Evolutionary conservation across 2,888 invertebrate species (phyloP).

Genomic region (Germaria angustata): DNA sequence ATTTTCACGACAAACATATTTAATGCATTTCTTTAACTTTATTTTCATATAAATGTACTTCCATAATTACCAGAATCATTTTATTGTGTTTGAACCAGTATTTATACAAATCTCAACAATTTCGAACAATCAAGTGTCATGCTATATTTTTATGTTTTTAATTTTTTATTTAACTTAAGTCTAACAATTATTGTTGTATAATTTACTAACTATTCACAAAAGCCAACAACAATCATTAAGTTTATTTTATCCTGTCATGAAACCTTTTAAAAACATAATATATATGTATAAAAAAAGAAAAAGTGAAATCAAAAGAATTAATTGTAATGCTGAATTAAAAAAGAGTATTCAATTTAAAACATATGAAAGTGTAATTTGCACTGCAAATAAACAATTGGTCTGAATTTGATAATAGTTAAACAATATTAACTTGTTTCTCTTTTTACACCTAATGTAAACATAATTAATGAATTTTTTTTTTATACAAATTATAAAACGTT

Average conservation of each 20-base stretch:
- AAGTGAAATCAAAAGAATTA: constrained; percentile 45
- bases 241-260: constrained; percentile 11
- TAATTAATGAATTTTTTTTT: constrained; percentile 60
- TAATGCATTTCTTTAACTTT: constrained; percentile 27
- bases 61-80: constrained; percentile 34
- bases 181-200: constrained; percentile 43
- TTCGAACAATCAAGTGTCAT: constrained; percentile 63
- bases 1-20: constrained; percentile 6
- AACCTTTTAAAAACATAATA: constrained; percentile 17
- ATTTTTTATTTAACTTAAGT: constrained; percentile 30
- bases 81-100: constrained; percentile 46
- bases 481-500: constrained; percentile 13
- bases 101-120: constrained; percentile 36
- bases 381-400: constrained; percentile 59
- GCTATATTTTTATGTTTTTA: constrained; percentile 17
- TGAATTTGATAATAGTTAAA: constrained; percentile 64
- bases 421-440: constrained; percentile 22
- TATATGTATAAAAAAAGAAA: not conserved
- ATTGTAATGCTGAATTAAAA: constrained; percentile 37
- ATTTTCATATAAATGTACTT: constrained; percentile 15
- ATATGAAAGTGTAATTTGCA: constrained; percentile 36
- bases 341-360: constrained; percentile 34
- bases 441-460: constrained; percentile 51
- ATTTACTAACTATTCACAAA: constrained; percentile 41
- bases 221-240: constrained; percentile 3